Evolutionary conservation across 2,888 invertebrate species (phyloP), one percentile per base, ranked within the genome.

Genomic region (Anagyrus pseudococci): DNA sequence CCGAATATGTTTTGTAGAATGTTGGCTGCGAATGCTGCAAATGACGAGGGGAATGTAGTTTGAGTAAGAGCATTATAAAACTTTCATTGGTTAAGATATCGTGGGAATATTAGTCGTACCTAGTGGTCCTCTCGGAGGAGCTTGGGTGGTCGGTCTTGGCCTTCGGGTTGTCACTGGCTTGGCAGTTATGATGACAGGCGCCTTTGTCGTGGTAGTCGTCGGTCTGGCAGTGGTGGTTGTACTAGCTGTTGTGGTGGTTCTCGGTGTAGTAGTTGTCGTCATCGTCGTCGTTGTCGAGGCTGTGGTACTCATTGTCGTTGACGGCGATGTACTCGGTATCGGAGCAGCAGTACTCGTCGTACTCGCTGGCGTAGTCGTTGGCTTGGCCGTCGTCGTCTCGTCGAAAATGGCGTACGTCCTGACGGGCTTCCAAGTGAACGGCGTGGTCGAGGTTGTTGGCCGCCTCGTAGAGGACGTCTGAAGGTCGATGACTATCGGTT

Each of bases 61-160:
- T 7, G 10, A 29, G 4, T 29, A 52, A 52, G 20, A 52, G 1
- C 22, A 52, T 4, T 37, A 40, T 2, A 17, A 22, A 37, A 10
- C n/a, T n/a, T n/a, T n/a, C n/a, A n/a, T n/a, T n/a, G n/a, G n/a
- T n/a, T n/a, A n/a, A n/a, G n/a, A n/a, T n/a, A n/a, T n/a, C n/a
- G n/a, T n/a, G n/a, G n/a, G n/a, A n/a, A n/a, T n/a, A n/a, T n/a
- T n/a, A 40, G 37, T 19, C 23, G 40, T 26, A 63, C 66, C 66
- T 25, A 66, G 54, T 20, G 58, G 55, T 17, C 62, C 59, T 40
- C 61, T 72, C 64, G 74, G 73, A 26, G 81, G 81, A 43, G 79
- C 77, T 26, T 79, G 73, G 17, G 77, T 77, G 47, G 81, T 80
- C 15, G 79, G 77, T 62, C 75, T 77, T 58, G 81, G 64, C 68